Conservation (phyloP, 2,113 vertebrate genomes). For the Phylloscopus whistleri region DNA sequence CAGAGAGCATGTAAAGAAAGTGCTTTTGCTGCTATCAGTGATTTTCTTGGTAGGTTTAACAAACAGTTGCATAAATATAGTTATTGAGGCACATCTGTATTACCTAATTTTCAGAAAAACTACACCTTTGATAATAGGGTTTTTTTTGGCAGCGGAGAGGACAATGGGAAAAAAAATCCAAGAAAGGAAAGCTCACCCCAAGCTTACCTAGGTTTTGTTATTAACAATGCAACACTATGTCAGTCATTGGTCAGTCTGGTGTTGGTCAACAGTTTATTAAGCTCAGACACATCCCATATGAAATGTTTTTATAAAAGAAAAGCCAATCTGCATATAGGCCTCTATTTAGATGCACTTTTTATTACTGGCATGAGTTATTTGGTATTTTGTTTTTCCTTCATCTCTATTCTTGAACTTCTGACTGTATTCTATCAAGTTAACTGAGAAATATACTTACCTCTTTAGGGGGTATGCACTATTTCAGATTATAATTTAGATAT, state of each 20-base stretch:
- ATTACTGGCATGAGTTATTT: not conserved
- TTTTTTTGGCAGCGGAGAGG: not conserved
- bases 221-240: not conserved
- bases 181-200: not conserved
- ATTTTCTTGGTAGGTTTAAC: not conserved
- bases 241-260: not conserved
- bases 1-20: not conserved
- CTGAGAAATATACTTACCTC: not conserved
- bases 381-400: not conserved
- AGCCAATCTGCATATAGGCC: not conserved
- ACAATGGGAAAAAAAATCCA: not conserved
- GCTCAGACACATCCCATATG: not conserved
- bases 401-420: not conserved
- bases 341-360: not conserved
- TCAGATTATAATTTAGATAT: not conserved
- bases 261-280: not conserved
- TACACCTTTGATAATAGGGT: not conserved
- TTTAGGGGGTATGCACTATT: not conserved
- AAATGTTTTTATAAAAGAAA: not conserved
- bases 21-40: not conserved
- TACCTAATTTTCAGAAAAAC: not conserved
- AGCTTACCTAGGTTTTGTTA: not conserved
- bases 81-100: not conserved
- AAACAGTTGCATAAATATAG: not conserved
- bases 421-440: not conserved